Base-by-base conservation (phyloP, 2,113 vertebrate species). In the Zosterops japonicus region DNA sequence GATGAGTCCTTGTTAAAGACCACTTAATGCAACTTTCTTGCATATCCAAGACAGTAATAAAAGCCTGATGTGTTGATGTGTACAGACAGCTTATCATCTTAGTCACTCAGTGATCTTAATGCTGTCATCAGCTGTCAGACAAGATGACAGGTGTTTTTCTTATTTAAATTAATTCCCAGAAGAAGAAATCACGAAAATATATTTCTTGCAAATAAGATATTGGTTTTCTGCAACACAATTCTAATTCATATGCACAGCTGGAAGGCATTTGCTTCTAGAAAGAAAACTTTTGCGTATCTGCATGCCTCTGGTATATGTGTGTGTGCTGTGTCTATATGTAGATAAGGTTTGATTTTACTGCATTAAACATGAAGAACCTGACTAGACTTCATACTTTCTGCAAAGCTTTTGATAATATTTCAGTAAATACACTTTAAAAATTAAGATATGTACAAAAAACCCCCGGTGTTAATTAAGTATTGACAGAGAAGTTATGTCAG, bases 81-180 rank as follows among this genome's bases (percentile, higher is more conserved):
- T n/a, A 89, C 68, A 61, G 77, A 91, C 23, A 93, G 81, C 83
- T 93, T 95, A 89, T 96, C 91, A 88, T 82, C 64, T 93, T 76
- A 76, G 80, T 78, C 88, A 81, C 95, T 93, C 64, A 12, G 74
- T 53, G 89, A 91, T 85, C 87, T 80, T 80, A 89, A 91, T 61
- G 71, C 90, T 96, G 93, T 84, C 94, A 93, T 41, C 88, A 76
- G 83, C 82, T 96, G 72, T 88, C 95, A 96, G 61, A 80, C 46
- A 93, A 91, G 16, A 84, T 19, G 69, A 89, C 83, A 95, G 68
- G 60, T 92, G 71, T 78, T 97, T 94, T 93, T 90, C 87, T 92
- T 55, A 69, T 56, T 92, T 80, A 92, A 89, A 78, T 78, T 90
- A 60, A 83, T 61, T 80, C 83, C 55, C 76, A 86, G 23, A 19